Evolutionary conservation across 2,797 vertebrate species (phyloP).

Genomic region (Coendou prehensilis): DNA sequence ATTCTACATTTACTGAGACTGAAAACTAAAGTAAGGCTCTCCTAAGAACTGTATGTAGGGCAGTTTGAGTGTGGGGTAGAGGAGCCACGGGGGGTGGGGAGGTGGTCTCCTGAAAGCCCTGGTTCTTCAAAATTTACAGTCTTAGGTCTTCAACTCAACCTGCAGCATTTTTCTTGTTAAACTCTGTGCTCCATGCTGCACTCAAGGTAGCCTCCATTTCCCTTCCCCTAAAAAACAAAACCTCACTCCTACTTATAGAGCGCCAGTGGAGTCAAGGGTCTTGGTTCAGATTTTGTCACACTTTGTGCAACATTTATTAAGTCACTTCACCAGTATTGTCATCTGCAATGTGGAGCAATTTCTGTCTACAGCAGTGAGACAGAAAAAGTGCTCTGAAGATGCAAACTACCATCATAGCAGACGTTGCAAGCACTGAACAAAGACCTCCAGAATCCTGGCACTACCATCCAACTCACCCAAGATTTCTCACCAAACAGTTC

Average conservation of each 20-base stretch:
- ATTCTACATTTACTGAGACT: not conserved
- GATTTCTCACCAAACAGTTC: not conserved
- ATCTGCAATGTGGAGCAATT: not conserved
- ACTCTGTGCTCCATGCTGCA: not conserved
- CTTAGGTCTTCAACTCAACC: not conserved
- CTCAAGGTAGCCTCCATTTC: accelerated
- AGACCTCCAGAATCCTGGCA: not conserved
- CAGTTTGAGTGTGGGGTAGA: not conserved
- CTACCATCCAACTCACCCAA: not conserved
- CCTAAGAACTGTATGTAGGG: too few relatives aligned
- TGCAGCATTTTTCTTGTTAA: not conserved
- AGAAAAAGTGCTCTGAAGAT: not conserved
- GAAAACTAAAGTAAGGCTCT: not conserved
- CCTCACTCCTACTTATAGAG: not conserved
- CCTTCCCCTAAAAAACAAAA: not conserved
- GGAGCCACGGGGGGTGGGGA: too few relatives aligned
- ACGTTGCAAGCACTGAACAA: constrained; percentile 24
- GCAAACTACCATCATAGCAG: not conserved
- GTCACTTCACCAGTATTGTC: not conserved
- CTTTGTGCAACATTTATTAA: not conserved
- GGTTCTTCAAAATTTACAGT: too few relatives aligned
- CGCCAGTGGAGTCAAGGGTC: not conserved
- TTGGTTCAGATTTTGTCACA: not conserved
- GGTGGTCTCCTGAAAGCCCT: not conserved
- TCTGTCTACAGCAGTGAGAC: not conserved